These are phyloP conservation scores for Haliaeetus leucogaster DNA, from an alignment of 2,113 vertebrate species.

Conservation along the genomic window DNA sequence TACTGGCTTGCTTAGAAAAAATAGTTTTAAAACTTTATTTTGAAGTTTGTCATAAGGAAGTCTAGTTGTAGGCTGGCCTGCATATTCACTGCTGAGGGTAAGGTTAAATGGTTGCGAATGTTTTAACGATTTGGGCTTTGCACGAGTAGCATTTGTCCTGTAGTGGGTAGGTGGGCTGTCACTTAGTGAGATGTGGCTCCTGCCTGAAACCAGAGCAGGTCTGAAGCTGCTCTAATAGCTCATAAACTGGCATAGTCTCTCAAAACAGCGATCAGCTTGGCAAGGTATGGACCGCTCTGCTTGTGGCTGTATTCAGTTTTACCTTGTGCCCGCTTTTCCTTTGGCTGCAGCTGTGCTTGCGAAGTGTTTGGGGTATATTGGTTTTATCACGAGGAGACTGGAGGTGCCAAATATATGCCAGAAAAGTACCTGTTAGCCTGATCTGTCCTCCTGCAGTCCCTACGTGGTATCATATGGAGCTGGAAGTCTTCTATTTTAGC, in stretches of 20 bases:
- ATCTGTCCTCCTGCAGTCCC: not conserved
- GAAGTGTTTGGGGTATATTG: not conserved
- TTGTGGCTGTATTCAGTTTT: not conserved
- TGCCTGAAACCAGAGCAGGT: not conserved
- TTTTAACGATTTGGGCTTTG: not conserved
- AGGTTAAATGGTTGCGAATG: not conserved
- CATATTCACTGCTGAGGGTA: not conserved
- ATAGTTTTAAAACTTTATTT: not conserved
- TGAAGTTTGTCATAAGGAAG: not conserved
- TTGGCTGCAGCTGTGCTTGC: not conserved
- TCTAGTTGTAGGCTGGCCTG: not conserved
- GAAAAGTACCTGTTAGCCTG: not conserved
- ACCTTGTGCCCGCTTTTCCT: not conserved
- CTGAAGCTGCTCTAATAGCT: not conserved
- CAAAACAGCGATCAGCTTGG: not conserved
- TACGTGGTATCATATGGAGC: rapidly evolving
- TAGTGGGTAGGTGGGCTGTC: not conserved
- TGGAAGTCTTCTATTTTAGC: not conserved
- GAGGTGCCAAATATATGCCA: not conserved
- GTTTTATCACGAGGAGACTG: not conserved
- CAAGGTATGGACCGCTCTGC: not conserved
- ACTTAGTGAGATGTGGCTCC: not conserved
- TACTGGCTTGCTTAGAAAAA: not conserved
- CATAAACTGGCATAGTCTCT: not conserved
- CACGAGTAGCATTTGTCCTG: not conserved